Evolutionary conservation across 2,888 invertebrate species (phyloP), one percentile per base, ranked within the genome.

Genomic region (Torymus texanus): DNA sequence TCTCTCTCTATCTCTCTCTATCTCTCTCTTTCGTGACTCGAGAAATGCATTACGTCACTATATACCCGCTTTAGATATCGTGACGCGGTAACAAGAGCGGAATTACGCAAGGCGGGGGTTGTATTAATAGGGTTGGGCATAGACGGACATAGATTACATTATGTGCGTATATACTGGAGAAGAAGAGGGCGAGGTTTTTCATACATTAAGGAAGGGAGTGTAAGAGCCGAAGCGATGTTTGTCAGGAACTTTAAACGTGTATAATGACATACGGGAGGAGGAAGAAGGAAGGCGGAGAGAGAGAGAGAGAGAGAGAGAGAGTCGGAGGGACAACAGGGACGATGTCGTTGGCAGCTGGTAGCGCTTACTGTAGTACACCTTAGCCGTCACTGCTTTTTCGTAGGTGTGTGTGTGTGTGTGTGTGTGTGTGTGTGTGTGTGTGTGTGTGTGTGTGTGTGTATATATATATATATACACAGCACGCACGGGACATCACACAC

Each of bases 201-300:
- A 5, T 3, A 5, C 29, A 5, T 29, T 5, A 29, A 29, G 4
- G 29, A 0, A 29, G 29, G 29, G 29, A 14, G 18, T 5, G 51
- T n/a, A 55, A 51, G 41, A 11, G 41, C 18, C 21, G 18, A n/a
- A 59, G 29, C 41, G 65, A 67, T 65, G 56, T 74, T 77, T 74
- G 71, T 77, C 77, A 70, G 66, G 53, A 71, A 74, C 21, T 75
- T 74, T 71, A 77, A 70, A 70, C 62, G 56, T 14, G 73, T 70
- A 24, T 29, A 80, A 74, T 77, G 77, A 77, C 61, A 63, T 21
- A 18, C 21, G 12, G 2, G 51, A 14, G 12, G 55, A 50, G 13
- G 29, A 66, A 53, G 12, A 63, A 63, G 53, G 55, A 16, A 56
- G 73, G 29, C 1, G n/a, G 2, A 50, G 65, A 16, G 1, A 56